Conservation (phyloP, 2,113 vertebrate species). For the Podiceps cristatus region DNA sequence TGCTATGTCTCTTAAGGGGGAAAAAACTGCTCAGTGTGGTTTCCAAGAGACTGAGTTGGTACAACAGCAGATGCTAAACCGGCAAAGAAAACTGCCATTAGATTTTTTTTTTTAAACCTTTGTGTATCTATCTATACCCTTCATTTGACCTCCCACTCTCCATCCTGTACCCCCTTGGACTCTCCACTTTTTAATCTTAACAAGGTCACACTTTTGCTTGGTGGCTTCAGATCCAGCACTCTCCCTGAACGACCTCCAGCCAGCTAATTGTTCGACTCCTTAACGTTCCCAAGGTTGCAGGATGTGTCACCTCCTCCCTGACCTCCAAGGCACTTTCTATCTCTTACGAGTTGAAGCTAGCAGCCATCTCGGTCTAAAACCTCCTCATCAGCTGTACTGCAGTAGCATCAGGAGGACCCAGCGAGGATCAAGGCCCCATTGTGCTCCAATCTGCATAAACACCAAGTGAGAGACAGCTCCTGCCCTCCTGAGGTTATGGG, state of each 20-base stretch:
- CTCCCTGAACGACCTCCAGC: neutral
- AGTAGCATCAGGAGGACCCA: neutral
- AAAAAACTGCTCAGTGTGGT: neutral
- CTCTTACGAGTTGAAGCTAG: neutral
- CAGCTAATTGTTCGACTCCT: conserved; percentile 9
- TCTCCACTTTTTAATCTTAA: neutral
- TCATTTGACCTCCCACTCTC: conserved; percentile 5
- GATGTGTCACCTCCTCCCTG: neutral
- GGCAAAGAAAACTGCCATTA: neutral
- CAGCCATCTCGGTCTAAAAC: neutral
- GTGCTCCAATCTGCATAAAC: conserved; percentile 36
- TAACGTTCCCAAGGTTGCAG: neutral
- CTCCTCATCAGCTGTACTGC: neutral
- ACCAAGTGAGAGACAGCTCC: conserved; percentile 43
- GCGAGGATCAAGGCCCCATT: conserved; percentile 23
- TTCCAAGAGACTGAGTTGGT: neutral
- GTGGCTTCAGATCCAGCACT: neutral
- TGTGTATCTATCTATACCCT: neutral
- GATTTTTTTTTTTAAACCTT: neutral
- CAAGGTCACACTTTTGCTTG: neutral
- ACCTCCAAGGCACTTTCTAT: neutral
- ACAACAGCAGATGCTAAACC: neutral
- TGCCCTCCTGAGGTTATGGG: conserved; percentile 34
- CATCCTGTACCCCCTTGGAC: neutral
- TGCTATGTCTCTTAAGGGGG: neutral